These are phyloP conservation scores for Drosophila acutilabella DNA, from an alignment of 2,888 invertebrate genomes.

Conservation along the genomic window DNA sequence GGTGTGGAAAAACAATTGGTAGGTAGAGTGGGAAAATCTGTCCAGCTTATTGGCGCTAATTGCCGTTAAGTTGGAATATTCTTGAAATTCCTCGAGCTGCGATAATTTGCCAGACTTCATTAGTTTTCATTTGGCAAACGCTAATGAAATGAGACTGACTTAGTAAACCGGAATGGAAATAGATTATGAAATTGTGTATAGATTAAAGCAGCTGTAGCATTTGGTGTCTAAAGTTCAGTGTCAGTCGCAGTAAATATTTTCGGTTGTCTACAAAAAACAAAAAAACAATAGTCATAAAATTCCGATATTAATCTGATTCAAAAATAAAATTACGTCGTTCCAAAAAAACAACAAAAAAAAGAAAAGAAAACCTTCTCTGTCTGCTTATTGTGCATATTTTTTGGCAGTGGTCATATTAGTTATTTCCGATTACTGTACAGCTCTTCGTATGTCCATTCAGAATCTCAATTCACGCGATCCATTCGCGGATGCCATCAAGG, in stretches of 20 bases:
- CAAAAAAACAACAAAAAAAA: not conserved
- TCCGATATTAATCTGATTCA: slow-evolving; percentile 20
- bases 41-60: slow-evolving; percentile 53
- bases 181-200: not conserved
- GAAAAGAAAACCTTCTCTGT: not conserved
- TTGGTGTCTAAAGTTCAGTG: slow-evolving; percentile 23
- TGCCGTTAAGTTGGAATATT: slow-evolving; percentile 32
- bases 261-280: slow-evolving; percentile 31
- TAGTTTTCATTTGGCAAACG: slow-evolving; percentile 51
- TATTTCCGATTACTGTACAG: slow-evolving; percentile 19
- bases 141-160: slow-evolving; percentile 28
- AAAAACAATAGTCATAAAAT: slow-evolving; percentile 43
- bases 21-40: slow-evolving; percentile 31
- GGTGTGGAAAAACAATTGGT: not conserved
- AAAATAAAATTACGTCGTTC: slow-evolving; percentile 40
- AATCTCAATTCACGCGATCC: slow-evolving; percentile 98
- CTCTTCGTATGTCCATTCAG: slow-evolving; percentile 97
- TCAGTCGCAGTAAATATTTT: slow-evolving; percentile 32
- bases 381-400: slow-evolving; percentile 6
- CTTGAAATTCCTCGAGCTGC: slow-evolving; percentile 9
- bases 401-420: slow-evolving; percentile 22
- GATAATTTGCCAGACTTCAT: slow-evolving; percentile 50
- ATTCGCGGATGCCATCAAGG: slow-evolving; percentile 99
- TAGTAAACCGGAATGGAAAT: slow-evolving; percentile 21
- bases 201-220: slow-evolving; percentile 35